Conservation (phyloP, 2,888 invertebrate species). For the Mermis nigrescens region DNA sequence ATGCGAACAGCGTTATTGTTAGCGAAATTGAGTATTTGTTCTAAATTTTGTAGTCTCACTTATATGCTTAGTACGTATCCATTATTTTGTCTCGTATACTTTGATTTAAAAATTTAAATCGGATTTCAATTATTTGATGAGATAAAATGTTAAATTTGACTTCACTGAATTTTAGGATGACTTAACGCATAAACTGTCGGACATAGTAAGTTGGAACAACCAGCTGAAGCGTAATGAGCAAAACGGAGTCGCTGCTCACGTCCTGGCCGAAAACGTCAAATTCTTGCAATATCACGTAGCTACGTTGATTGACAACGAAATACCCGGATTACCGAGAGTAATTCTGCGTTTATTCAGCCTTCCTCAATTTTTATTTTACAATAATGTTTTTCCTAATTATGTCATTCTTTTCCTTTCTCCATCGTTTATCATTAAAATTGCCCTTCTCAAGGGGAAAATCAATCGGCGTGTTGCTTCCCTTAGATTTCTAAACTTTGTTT, state of each 20-base stretch:
- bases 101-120: neutral
- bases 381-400: too few species aligned
- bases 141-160: too few species aligned
- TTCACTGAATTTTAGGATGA: constrained; percentile 81
- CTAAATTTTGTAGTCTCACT: too few species aligned
- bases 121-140: neutral
- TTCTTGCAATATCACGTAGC: constrained; percentile 97
- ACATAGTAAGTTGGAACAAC: constrained; percentile 94
- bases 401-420: too few species aligned
- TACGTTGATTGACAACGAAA: constrained; percentile 91
- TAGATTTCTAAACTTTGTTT: too few species aligned
- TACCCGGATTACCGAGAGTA: constrained; percentile 70
- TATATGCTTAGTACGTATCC: neutral
- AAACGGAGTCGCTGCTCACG: constrained; percentile 88
- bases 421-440: too few species aligned
- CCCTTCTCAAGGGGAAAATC: too few species aligned
- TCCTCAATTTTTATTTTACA: too few species aligned
- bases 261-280: constrained; percentile 84
- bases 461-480: too few species aligned
- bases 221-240: constrained; percentile 83
- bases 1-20: too few species aligned
- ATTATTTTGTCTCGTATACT: neutral
- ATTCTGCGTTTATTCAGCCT: neutral
- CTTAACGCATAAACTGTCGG: constrained; percentile 91
- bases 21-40: too few species aligned